These are phyloP conservation scores for Anguilla rostrata DNA, from an alignment of 2,113 vertebrate genomes.

Conservation along the genomic window DNA sequence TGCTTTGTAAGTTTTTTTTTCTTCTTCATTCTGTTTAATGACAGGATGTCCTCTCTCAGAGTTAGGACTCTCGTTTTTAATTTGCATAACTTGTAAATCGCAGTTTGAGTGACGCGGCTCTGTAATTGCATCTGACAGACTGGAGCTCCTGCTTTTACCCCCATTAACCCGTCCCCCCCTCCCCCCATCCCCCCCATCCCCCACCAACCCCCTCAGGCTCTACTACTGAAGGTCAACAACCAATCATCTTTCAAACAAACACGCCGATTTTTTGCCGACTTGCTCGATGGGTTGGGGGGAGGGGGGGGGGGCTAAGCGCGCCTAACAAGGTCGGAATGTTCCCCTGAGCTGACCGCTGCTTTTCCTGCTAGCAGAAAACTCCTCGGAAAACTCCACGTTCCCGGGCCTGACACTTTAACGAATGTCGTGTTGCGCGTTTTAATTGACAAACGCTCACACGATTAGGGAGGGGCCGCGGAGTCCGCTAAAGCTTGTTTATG, in stretches of 20 bases:
- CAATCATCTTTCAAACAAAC: not conserved
- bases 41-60: not conserved
- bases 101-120: not conserved
- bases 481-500: not conserved
- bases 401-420: not conserved
- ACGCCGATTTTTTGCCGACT: not conserved
- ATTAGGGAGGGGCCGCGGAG: not conserved
- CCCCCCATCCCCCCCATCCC: not conserved
- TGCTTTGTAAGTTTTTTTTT: not conserved
- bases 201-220: not conserved
- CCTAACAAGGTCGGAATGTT: not conserved
- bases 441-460: not conserved
- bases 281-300: not conserved
- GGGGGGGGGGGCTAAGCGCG: not conserved
- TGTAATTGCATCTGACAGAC: not conserved
- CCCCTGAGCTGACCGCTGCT: not conserved
- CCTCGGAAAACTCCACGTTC: not conserved
- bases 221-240: not conserved
- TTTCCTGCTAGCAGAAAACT: not conserved
- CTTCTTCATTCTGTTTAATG: not conserved
- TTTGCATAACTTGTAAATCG: not conserved
- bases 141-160: not conserved
- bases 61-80: not conserved
- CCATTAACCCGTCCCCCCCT: too few species aligned
- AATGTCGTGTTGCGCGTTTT: not conserved